Base-by-base conservation (phyloP, 2,888 invertebrate species). In the Disparrhopalites patrizii region DNA sequence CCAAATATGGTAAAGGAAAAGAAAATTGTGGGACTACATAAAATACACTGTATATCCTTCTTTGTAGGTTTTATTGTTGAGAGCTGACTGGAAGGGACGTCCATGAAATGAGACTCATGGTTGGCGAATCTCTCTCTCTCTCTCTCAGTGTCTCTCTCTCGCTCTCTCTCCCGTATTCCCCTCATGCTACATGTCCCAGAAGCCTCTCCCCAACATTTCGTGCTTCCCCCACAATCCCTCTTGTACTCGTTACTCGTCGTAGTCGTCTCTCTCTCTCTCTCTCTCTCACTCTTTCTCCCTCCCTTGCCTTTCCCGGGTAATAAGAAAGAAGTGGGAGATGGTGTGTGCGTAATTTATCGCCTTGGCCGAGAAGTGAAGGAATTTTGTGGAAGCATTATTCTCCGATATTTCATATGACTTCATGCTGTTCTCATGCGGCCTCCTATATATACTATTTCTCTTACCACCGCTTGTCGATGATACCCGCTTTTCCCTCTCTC, bases 341-440 rank as follows among this genome's bases (percentile, higher is more conserved):
- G 47, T 54, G 58, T 58, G 58, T 58, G 58, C 58, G 68, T 70
- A 72, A 72, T 72, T 72, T 72, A 72, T 72, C 55, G 69, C 69
- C 62, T 55, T 52, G 65, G 65, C 67, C 56, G 66, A 67, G 62
- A 69, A 65, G 65, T 66, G 56, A 65, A 69, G 72, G 72, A 72
- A 72, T 72, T 72, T 72, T 70, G 72, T 70, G 72, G 72, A 72
- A 66, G 70, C 68, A 72, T 72, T 72, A 72, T 72, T 72, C 69
- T 65, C 65, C 69, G 69, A 72, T 72, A 72, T 72, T 72, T 72
- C 72, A 72, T 69, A 68, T 68, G 69, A 69, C 67, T 68, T 65
- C 67, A 67, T 68, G 68, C 70, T 57, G 47, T 54, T 62, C 56
- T 40, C 25, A 33, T 55, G 40, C 58, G 38, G 36, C 51, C 57